Evolutionary conservation across 2,113 vertebrate genomes (phyloP).

Genomic region (Acanthochromis polyacanthus): DNA sequence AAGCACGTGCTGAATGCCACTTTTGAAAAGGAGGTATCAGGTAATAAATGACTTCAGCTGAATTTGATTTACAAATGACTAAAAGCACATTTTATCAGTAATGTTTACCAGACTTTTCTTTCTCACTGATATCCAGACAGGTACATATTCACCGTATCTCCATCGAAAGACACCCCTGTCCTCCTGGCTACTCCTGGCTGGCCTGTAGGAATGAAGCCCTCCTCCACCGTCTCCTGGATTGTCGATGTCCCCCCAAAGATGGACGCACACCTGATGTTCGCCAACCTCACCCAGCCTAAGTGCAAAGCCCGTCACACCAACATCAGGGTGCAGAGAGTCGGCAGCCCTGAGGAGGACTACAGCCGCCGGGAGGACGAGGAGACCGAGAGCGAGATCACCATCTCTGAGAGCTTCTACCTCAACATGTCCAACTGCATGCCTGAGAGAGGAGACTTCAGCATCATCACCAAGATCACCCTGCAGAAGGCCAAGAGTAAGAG

Average conservation of each 20-base stretch:
- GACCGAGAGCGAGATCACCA: slow-evolving; percentile 71
- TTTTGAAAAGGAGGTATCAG: slow-evolving; percentile 86
- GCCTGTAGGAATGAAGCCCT: slow-evolving; percentile 83
- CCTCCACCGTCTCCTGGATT: slow-evolving; percentile 90
- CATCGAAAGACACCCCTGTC: slow-evolving; percentile 74
- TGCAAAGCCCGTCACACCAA: slow-evolving; percentile 83
- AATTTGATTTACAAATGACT: background rate
- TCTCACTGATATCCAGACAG: slow-evolving; percentile 81
- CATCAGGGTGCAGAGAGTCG: slow-evolving; percentile 81
- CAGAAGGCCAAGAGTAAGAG: slow-evolving; percentile 52
- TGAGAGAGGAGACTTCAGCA: slow-evolving; percentile 73
- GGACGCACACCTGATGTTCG: slow-evolving; percentile 85
- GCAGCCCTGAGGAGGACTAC: slow-evolving; percentile 56
- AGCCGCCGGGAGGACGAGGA: slow-evolving; percentile 87
- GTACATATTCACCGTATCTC: slow-evolving; percentile 87
- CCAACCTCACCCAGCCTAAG: slow-evolving; percentile 81
- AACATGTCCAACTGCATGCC: slow-evolving; percentile 94
- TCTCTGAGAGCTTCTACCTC: slow-evolving; percentile 88
- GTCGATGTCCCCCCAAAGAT: slow-evolving; percentile 81
- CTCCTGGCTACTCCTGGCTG: slow-evolving; percentile 88
- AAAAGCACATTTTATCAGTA: background rate
- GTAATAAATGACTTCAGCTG: slow-evolving; percentile 72
- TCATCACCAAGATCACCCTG: slow-evolving; percentile 86
- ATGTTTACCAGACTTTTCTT: background rate
- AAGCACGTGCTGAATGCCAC: slow-evolving; percentile 81